These are phyloP conservation scores for Aeoliscus strigatus DNA, from an alignment of 2,797 vertebrate genomes.

Conservation along the genomic window DNA sequence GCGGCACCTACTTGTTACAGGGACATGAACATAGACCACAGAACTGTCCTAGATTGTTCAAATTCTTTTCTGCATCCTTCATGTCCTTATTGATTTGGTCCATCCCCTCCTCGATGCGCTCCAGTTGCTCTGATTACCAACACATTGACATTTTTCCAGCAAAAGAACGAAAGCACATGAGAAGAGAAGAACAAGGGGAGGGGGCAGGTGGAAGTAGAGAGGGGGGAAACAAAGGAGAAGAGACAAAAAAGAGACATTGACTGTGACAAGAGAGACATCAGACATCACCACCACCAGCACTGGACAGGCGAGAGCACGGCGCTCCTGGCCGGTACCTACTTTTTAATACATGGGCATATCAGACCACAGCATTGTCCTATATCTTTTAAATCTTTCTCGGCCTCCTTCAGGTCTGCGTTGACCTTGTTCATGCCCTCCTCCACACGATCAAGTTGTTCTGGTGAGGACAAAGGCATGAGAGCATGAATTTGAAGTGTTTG, in stretches of 20 bases:
- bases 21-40: constrained; percentile 99
- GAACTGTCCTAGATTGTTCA: constrained; percentile 99
- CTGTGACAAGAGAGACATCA: constrained; percentile 90
- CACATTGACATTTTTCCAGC: constrained; percentile 91
- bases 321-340: constrained; percentile 94
- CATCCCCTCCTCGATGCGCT: constrained; percentile 99
- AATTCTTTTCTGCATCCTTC: constrained; percentile 99
- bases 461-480: constrained; percentile 99
- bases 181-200: constrained; percentile 69
- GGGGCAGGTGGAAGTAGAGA: constrained; percentile 28
- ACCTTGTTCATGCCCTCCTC: constrained; percentile 99
- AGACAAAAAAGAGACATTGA: constrained; percentile 95
- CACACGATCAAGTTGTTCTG: constrained; percentile 99
- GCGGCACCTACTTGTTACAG: constrained; percentile 99
- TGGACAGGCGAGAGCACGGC: constrained; percentile 82
- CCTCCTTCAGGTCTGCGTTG: constrained; percentile 99
- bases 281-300: constrained; percentile 77
- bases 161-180: constrained; percentile 94
- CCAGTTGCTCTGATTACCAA: constrained; percentile 99
- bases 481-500: constrained; percentile 73
- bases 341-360: constrained; percentile 98
- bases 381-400: constrained; percentile 99
- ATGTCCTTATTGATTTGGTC: constrained; percentile 99
- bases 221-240: constrained; percentile 67
- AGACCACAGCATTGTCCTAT: constrained; percentile 99